Evolutionary conservation across 2,888 invertebrate genomes (phyloP), one percentile per base, ranked within the genome.

Genomic region (Crossocerus cetratus): DNA sequence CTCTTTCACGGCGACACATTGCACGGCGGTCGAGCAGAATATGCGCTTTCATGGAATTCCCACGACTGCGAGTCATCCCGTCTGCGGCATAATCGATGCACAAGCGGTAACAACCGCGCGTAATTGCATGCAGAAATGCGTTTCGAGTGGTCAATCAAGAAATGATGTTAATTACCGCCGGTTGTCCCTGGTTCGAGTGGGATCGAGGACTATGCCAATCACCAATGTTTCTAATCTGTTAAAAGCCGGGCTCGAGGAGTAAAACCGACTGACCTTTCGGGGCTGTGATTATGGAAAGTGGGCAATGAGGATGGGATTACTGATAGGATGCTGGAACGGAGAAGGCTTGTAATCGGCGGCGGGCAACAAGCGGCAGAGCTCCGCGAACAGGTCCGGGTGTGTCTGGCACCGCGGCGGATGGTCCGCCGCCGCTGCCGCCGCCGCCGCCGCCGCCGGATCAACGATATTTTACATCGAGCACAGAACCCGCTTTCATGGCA

Each of bases 391-490:
- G 63, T 61, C 55, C 62, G 65, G 74, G 79, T 59, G 69, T 71
- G 65, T 72, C 78, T 77, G 72, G 77, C 65, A 65, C 32, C 32
- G 65, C 61, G 70, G 65, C 67, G 23, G 59, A 56, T 49, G 49
- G 49, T 49, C n/a, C n/a, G 49, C 8, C 32, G 49, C 49, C 62
- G 22, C 67, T 60, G 74, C 66, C 70, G 49, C 49, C 60, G 22
- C 69, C 65, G 49, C 49, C 60, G 22, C 69, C 65, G 74, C 66
- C 70, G 65, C 66, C 70, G 71, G 77, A 75, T 84, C 82, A 76
- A 76, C 82, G 79, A 83, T 83, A 83, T 83, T 84, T 85, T 81
- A 86, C 84, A 83, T 77, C 77, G 76, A 77, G 81, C 81, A 86
- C 78, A 83, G 84, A 82, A 80, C 77, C 70, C 74, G 84, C 85